phyloP scores from a whole-genome alignment of 1,140 invertebrate genomes.

The Zelostemma sp. region DNA sequence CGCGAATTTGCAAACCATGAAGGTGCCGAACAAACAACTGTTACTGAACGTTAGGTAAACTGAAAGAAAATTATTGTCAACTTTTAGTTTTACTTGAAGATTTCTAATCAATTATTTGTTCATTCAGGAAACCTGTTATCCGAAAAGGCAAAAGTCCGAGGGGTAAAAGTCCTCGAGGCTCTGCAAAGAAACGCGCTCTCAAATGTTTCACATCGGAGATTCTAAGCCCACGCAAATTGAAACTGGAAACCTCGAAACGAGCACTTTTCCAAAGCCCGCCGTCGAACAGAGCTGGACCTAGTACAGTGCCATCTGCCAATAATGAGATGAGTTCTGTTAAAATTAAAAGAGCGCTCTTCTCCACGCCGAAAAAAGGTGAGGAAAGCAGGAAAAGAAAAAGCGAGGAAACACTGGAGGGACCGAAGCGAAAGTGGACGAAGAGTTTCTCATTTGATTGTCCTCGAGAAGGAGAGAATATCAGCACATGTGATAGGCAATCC shows the following conservation, averaged over 20 bases:
- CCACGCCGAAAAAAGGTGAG: slow-evolving; percentile 66
- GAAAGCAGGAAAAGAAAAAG: slow-evolving; percentile 64
- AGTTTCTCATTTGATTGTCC: slow-evolving; percentile 74
- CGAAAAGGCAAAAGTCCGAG: slow-evolving; percentile 62
- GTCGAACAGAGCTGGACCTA: slow-evolving; percentile 57
- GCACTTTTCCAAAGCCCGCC: slow-evolving; percentile 77
- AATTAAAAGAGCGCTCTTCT: slow-evolving; percentile 74
- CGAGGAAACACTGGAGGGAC: slow-evolving; percentile 70
- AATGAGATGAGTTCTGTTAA: slow-evolving; percentile 55
- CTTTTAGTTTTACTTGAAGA: background rate
- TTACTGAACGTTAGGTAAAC: slow-evolving; percentile 59
- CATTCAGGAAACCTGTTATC: slow-evolving; percentile 53
- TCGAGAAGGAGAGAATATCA: slow-evolving; percentile 40
- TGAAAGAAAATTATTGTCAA: background rate
- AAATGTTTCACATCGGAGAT: slow-evolving; percentile 52
- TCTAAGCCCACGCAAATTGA: slow-evolving; percentile 56
- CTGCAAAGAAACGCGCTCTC: slow-evolving; percentile 58
- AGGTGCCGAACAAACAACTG: slow-evolving; percentile 57
- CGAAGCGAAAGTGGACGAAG: slow-evolving; percentile 71
- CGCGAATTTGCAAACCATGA: slow-evolving; percentile 64
- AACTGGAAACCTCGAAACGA: slow-evolving; percentile 72
- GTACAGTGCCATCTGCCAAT: slow-evolving; percentile 38
- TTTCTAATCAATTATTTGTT: slow-evolving; percentile 1
- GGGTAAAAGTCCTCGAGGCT: slow-evolving; percentile 56
- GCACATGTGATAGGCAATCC: slow-evolving; percentile 44